Evolutionary conservation across 2,797 vertebrate species (phyloP), one percentile per base, ranked within the genome.

Genomic region (Enteromius fasciolatus): DNA sequence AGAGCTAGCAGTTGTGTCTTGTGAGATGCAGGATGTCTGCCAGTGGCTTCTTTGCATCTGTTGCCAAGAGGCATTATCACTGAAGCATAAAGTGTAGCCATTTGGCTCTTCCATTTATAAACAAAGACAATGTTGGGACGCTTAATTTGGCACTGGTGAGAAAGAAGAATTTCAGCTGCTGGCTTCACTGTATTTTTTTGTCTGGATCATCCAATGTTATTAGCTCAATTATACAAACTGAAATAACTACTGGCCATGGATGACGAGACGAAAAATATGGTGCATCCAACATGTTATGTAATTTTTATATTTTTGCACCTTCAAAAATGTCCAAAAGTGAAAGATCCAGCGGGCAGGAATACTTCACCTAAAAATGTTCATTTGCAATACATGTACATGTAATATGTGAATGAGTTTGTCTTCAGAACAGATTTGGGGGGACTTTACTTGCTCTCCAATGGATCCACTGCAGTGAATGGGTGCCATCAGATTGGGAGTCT

Each of bases 31-130:
- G 66, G 64, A 80, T 1, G 50, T 80, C 78, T 10, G 66, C 66
- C 50, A 70, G 6, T 70, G 78, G 48, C 66, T 57, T 80, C 66
- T 59, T 80, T 80, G 66, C 23, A 80, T 69, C 50, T 59, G 50
- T 70, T 80, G 78, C 66, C 78, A 80, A 54, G 18, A 69, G 50
- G 36, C 33, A 70, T 80, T 59, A 59, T 80, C 52, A 80, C 23
- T 57, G 33, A 25, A 70, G 52, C 77, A 59, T 69, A 70, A 69
- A 57, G 66, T 59, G 66, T 79, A 17, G 52, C 75, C 39, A 63
- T 57, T 54, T 44, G 50, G 66, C 78, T 57, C 66, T 68, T 66
- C 31, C n/a, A 8, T 78, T 68, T n/a, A 78, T 78, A 78, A 78
- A 39, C 31, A 68, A 39, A 17, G 36, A 59, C 20, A 11, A 36